Evolutionary conservation across 2,113 vertebrate species (phyloP), one percentile per base, ranked within the genome.

Genomic region (Engraulis encrasicolus): DNA sequence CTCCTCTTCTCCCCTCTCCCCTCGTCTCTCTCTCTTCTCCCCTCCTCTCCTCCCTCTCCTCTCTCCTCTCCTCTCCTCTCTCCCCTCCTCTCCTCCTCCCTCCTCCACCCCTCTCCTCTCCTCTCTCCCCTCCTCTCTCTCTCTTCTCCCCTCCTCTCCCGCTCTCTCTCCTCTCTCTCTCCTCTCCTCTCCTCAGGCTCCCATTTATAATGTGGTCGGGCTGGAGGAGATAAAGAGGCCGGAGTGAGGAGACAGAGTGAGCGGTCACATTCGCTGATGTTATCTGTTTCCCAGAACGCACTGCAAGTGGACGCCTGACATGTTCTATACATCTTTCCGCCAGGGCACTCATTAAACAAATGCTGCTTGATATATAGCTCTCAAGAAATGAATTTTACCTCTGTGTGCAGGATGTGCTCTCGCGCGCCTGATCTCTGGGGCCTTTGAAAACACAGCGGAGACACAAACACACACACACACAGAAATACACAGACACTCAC

Each of bases 341-440:
- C 96, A 95, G 95, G 93, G 95, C 89, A 94, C 96, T 96, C 96
- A 96, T 97, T 97, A 97, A 98, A 97, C 96, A 97, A 97, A 97
- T 94, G 85, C 93, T 82, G 80, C 87, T 91, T 97, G 96, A 97
- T 96, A 90, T 96, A 95, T 96, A 89, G 95, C 92, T 95, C 95
- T 95, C 94, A 93, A 96, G 94, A 96, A 96, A 96, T 96, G 93
- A 95, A 95, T 95, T 95, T 93, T 94, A 95, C 94, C 92, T 93
- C 90, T 89, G 91, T 88, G 91, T 87, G 88, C 88, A 86, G 84
- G 88, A 90, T 92, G 84, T 85, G 87, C 86, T 90, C 90, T 86
- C 83, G n/a, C n/a, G n/a, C n/a, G 80, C 82, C 61, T 87, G 91
- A 93, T 94, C 92, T 93, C 92, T 86, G 61, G 92, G 91, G 91